Evolutionary conservation across 2,888 invertebrate genomes (phyloP).

Genomic region (Tetanocera ferruginea): DNA sequence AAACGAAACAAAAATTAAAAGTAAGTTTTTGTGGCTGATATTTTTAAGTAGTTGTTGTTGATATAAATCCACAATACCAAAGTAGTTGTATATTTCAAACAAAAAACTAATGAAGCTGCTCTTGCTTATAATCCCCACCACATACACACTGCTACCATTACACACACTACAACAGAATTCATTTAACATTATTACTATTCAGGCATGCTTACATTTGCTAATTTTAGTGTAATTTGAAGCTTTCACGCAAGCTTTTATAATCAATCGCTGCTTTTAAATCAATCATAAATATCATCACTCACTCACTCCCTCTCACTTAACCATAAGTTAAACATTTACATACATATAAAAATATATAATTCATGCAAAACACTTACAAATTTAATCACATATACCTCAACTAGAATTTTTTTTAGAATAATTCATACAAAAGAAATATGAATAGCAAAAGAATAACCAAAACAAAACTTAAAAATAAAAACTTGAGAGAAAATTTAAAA

Average conservation of each 20-base stretch:
- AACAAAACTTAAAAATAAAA: slow-evolving; percentile 31
- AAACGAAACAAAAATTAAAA: slow-evolving; percentile 18
- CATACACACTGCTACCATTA: slow-evolving; percentile 15
- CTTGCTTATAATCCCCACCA: not conserved
- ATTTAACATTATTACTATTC: not conserved
- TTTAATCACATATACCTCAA: slow-evolving; percentile 65
- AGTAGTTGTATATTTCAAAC: not conserved
- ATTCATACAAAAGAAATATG: slow-evolving; percentile 59
- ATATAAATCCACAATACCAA: not conserved
- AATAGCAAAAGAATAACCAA: not conserved
- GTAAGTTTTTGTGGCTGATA: slow-evolving; percentile 63
- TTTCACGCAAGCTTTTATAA: not conserved
- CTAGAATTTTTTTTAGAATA: slow-evolving; percentile 66
- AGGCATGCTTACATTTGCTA: not conserved
- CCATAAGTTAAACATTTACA: not conserved
- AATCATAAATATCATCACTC: slow-evolving; percentile 31
- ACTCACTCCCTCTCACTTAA: slow-evolving; percentile 33
- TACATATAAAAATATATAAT: slow-evolving; percentile 44
- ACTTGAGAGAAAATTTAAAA: slow-evolving; percentile 37
- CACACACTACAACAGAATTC: slow-evolving; percentile 35
- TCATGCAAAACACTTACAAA: slow-evolving; percentile 53
- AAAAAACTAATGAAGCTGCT: not conserved
- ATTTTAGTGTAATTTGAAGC: not conserved
- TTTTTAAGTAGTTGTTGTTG: slow-evolving; percentile 41
- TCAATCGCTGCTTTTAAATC: not conserved